Conservation (phyloP, 2,888 invertebrate genomes). For the Unio pictorum region DNA sequence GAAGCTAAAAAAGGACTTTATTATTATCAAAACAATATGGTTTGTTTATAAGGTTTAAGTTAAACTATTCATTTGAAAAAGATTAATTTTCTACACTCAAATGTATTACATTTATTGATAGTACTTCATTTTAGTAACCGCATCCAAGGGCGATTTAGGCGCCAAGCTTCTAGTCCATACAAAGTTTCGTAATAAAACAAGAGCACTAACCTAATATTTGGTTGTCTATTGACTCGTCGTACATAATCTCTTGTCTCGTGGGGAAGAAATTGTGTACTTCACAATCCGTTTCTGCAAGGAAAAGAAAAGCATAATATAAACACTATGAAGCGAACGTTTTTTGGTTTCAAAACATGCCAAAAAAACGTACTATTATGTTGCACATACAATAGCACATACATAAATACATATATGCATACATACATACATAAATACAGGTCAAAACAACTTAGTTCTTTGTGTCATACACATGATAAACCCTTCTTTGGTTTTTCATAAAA, state of each 20-base stretch:
- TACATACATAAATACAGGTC: neutral
- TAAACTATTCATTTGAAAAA: no score
- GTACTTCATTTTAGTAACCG: no score
- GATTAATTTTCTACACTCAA: no score
- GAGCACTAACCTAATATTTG: conserved; percentile 47
- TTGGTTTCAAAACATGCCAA: conserved; percentile 3
- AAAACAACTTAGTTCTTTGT: no score
- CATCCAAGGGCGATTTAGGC: neutral
- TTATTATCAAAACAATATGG: no score
- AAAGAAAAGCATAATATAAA: neutral
- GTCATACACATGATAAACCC: no score
- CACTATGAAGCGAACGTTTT: neutral
- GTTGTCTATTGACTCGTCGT: conserved; percentile 44
- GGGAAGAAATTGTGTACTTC: conserved; percentile 56
- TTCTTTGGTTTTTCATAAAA: no score
- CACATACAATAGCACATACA: conserved; percentile 13
- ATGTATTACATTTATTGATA: no score
- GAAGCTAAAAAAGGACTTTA: no score
- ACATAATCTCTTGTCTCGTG: conserved; percentile 38
- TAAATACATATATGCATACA: conserved; percentile 11
- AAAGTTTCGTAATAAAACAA: neutral
- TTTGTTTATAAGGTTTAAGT: no score
- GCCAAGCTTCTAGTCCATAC: neutral
- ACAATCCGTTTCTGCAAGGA: conserved; percentile 44
- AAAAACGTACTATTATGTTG: conserved; percentile 7